Evolutionary conservation across 1,140 invertebrate genomes (phyloP).

Genomic region (Acromyrmex charruanus): DNA sequence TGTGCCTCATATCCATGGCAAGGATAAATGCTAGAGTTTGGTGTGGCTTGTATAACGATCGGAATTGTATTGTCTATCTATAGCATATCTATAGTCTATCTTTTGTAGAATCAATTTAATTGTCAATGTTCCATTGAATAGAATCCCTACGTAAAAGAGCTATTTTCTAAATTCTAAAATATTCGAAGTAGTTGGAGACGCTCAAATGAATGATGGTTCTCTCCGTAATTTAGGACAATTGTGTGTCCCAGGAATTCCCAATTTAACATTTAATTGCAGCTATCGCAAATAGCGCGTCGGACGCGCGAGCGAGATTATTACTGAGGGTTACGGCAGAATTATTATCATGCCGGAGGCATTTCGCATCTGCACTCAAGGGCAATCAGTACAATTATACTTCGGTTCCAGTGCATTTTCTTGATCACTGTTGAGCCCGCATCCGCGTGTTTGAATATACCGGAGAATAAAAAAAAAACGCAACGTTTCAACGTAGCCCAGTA

Average conservation of each 20-base stretch:
- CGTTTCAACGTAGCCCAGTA: not conserved
- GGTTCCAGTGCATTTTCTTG: slow-evolving; percentile 45
- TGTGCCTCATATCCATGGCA: slow-evolving; percentile 15
- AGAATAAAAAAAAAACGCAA: not conserved
- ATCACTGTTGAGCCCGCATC: slow-evolving; percentile 37
- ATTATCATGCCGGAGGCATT: slow-evolving; percentile 41
- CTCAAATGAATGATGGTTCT: not conserved
- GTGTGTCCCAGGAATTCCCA: not conserved
- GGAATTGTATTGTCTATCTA: not conserved
- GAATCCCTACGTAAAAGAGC: not conserved
- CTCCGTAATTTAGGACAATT: not conserved
- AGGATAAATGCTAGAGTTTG: slow-evolving; percentile 31
- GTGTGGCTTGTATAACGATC: not conserved
- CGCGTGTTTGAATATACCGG: slow-evolving; percentile 40
- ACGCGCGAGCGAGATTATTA: slow-evolving; percentile 36
- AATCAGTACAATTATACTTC: slow-evolving; percentile 62
- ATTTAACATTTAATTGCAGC: slow-evolving; percentile 51
- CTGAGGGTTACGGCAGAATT: slow-evolving; percentile 44
- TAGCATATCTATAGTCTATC: not conserved
- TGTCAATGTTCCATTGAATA: not conserved
- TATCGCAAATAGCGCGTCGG: slow-evolving; percentile 9
- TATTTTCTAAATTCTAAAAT: not conserved
- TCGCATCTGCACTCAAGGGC: slow-evolving; percentile 43
- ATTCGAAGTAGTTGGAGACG: too few relatives aligned
- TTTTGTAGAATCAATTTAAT: not conserved